Evolutionary conservation across 1,140 invertebrate genomes (phyloP).

Genomic region (Calephelis nemesis): DNA sequence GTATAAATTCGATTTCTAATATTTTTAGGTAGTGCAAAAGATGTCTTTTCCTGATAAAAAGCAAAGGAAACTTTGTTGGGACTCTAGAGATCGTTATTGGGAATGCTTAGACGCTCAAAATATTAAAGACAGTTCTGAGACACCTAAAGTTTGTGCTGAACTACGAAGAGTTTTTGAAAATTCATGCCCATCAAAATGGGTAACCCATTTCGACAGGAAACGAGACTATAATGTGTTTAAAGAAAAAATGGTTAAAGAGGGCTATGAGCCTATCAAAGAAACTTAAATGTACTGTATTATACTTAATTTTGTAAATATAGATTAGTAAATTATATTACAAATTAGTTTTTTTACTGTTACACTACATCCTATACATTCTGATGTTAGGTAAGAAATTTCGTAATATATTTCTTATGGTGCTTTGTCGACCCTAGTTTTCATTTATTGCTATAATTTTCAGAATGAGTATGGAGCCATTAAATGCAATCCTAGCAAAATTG

Average conservation of each 20-base stretch:
- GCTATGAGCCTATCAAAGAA: slow-evolving; percentile 86
- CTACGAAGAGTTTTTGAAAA: slow-evolving; percentile 89
- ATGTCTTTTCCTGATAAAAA: slow-evolving; percentile 93
- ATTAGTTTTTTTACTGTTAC: neutral
- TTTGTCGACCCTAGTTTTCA: neutral
- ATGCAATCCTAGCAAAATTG: slow-evolving; percentile 31
- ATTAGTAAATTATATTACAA: slow-evolving; percentile 14
- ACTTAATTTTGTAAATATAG: slow-evolving; percentile 59
- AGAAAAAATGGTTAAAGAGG: slow-evolving; percentile 90
- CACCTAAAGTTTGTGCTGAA: slow-evolving; percentile 83
- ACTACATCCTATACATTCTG: neutral
- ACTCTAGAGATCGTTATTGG: slow-evolving; percentile 92
- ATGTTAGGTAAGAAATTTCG: neutral
- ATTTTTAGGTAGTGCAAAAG: slow-evolving; percentile 54
- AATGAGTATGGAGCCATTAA: slow-evolving; percentile 31
- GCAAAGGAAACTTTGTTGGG: slow-evolving; percentile 91
- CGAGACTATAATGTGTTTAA: slow-evolving; percentile 93
- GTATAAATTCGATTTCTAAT: neutral
- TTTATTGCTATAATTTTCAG: neutral
- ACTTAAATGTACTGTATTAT: slow-evolving; percentile 37
- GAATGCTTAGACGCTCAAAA: slow-evolving; percentile 88
- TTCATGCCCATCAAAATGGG: slow-evolving; percentile 92
- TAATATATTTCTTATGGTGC: neutral
- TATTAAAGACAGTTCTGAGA: slow-evolving; percentile 67
- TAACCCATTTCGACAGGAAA: slow-evolving; percentile 96